Percentiles rank a stretch among this genome's conserved stretches.
Conservation (phyloP, 2,113 vertebrate species). For the Setophaga coronata region DNA sequence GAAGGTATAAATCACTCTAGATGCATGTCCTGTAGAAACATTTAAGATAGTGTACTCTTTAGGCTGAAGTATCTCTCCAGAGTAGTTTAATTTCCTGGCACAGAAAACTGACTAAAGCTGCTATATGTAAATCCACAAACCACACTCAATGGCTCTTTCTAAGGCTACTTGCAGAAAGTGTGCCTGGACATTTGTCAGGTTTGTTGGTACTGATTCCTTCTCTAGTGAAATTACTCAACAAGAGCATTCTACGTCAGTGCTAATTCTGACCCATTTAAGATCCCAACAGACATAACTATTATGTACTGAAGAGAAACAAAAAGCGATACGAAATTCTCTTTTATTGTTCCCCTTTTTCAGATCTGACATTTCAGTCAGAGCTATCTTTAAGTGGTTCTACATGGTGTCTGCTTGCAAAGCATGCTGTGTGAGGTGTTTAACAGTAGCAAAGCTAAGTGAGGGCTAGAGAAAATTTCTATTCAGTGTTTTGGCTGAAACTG, state of each 20-base stretch:
- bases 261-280: not conserved
- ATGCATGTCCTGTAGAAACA: not conserved
- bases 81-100: not conserved
- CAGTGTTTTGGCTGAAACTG: not conserved
- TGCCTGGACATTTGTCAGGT: not conserved
- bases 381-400: not conserved
- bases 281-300: not conserved
- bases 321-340: not conserved
- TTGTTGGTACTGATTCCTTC: not conserved
- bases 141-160: not conserved
- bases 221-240: not conserved
- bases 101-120: not conserved
- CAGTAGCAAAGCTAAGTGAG: not conserved
- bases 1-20: not conserved
- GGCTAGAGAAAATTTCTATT: not conserved
- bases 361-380: not conserved
- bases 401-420: not conserved
- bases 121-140: not conserved
- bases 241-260: not conserved
- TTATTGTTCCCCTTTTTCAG: not conserved
- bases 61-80: not conserved
- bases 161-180: not conserved
- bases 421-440: not conserved
- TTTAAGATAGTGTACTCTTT: not conserved
- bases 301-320: not conserved